These are phyloP conservation scores for Anthrax anthrax DNA, from an alignment of 2,888 invertebrate species.

Conservation along the genomic window DNA sequence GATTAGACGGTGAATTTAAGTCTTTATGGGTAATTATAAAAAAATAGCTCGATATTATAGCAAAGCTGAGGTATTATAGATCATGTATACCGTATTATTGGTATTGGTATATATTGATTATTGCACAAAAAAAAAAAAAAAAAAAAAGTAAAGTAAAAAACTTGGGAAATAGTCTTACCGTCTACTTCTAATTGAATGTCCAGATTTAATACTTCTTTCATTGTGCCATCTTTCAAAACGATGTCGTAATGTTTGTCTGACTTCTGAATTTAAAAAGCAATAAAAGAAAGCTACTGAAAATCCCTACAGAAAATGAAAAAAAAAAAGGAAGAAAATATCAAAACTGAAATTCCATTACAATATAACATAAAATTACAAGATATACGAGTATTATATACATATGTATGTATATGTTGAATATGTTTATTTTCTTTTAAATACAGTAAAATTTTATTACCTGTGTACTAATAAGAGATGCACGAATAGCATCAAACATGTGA, in stretches of 20 bases:
- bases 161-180: slow-evolving; percentile 17
- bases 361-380: neutral
- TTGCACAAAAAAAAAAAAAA: no score
- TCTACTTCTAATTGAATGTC: slow-evolving; percentile 25
- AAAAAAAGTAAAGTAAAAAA: no score
- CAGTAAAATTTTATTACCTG: no score
- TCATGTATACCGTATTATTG: no score
- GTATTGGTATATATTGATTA: no score
- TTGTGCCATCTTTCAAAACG: slow-evolving; percentile 62
- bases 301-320: slow-evolving; percentile 44
- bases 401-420: neutral
- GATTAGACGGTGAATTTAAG: no score
- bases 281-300: slow-evolving; percentile 81
- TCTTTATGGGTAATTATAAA: no score
- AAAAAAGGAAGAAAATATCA: neutral
- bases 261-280: slow-evolving; percentile 87
- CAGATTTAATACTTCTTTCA: slow-evolving; percentile 30
- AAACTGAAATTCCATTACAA: neutral
- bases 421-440: neutral
- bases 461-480: slow-evolving; percentile 73
- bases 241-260: slow-evolving; percentile 69
- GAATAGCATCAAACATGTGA: slow-evolving; percentile 59
- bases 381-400: neutral
- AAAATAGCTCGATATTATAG: no score
- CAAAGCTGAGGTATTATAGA: no score